These are phyloP conservation scores for Hyperopisus bebe DNA, from an alignment of 2,113 vertebrate genomes.

Conservation along the genomic window DNA sequence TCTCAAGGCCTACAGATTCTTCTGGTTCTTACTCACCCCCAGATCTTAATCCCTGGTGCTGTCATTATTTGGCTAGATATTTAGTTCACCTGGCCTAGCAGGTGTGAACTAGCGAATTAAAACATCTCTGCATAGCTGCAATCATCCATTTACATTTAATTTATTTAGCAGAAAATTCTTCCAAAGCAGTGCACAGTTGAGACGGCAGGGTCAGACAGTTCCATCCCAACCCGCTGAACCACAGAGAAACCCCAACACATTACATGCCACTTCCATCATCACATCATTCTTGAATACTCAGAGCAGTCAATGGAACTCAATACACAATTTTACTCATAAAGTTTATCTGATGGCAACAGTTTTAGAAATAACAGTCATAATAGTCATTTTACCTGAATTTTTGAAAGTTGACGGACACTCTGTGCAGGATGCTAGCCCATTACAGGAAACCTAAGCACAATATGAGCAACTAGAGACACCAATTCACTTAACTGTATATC, in stretches of 20 bases:
- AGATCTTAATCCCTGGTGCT: not conserved
- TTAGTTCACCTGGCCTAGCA: not conserved
- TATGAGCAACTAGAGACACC: not conserved
- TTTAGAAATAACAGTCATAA: not conserved
- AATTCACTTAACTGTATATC: not conserved
- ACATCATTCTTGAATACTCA: not conserved
- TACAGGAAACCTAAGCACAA: not conserved
- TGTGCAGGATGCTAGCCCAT: not conserved
- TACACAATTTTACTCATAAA: not conserved
- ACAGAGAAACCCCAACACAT: not conserved
- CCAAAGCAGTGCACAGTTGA: not conserved
- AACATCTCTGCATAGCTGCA: not conserved
- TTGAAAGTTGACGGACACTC: not conserved
- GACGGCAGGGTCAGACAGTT: not conserved
- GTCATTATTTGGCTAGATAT: not conserved
- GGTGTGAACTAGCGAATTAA: not conserved
- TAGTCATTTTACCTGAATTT: not conserved
- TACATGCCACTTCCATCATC: not conserved
- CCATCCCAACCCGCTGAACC: not conserved
- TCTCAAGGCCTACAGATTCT: not conserved
- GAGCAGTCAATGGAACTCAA: not conserved
- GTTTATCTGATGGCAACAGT: not conserved
- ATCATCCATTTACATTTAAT: not conserved
- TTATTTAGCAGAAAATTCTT: not conserved
- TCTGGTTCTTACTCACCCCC: not conserved